Evolutionary conservation across 2,797 vertebrate genomes (phyloP).

Genomic region (Bradypodion pumilum): DNA sequence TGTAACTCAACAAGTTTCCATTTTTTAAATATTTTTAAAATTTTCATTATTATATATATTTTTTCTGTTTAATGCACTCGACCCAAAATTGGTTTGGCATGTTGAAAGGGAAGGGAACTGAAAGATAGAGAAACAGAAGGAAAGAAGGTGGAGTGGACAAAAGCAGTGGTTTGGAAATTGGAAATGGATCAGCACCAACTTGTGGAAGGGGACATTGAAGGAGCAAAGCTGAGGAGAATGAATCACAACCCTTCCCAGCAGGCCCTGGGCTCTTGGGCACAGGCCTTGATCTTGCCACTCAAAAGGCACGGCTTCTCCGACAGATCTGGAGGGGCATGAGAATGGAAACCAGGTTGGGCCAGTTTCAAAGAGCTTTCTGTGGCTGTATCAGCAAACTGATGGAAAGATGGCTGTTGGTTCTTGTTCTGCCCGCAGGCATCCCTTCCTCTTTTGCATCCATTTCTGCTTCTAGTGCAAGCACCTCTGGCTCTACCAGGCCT

Average conservation of each 20-base stretch:
- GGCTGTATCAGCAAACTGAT: background rate
- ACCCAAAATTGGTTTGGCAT: conserved; percentile 79
- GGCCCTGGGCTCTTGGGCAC: conserved; percentile 1
- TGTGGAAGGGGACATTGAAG: conserved; percentile 30
- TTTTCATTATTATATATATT: conserved; percentile 70
- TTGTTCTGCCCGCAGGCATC: background rate
- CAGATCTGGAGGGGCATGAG: conserved; percentile 49
- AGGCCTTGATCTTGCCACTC: conserved; percentile 27
- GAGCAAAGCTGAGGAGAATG: conserved; percentile 27
- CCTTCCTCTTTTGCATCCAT: background rate
- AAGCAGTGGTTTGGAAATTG: conserved; percentile 36
- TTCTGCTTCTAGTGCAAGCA: background rate
- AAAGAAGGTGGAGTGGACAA: conserved; percentile 49
- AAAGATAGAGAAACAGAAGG: conserved; percentile 40
- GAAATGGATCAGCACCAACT: conserved; percentile 38
- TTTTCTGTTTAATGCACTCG: conserved; percentile 74
- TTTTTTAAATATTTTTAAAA: conserved; percentile 73
- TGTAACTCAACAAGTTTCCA: conserved; percentile 70
- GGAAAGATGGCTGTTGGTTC: background rate
- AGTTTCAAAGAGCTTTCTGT: conserved; percentile 46
- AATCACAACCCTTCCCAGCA: conserved; percentile 39
- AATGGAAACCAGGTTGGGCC: conserved; percentile 54
- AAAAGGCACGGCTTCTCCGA: conserved; percentile 36
- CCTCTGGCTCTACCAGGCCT: background rate
- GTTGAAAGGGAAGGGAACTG: conserved; percentile 65